These are phyloP conservation scores for Noctilio leporinus DNA, from an alignment of 2,113 vertebrate species.

Conservation along the genomic window DNA sequence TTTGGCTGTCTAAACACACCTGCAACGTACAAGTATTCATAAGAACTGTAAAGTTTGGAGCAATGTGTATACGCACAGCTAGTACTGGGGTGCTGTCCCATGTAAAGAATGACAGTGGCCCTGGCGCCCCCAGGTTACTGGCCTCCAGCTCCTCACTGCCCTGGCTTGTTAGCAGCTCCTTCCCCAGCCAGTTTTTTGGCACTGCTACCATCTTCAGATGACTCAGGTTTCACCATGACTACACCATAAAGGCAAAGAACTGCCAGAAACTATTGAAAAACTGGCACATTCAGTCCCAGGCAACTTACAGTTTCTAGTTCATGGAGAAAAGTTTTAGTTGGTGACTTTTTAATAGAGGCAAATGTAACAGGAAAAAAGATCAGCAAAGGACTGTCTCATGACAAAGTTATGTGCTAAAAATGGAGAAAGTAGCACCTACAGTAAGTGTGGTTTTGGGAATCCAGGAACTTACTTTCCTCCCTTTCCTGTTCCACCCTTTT, in stretches of 20 bases:
- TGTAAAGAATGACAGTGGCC: neutral
- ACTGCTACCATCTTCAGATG: constrained; percentile 31
- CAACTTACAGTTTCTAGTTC: constrained; percentile 15
- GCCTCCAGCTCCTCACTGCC: neutral
- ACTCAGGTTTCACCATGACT: constrained; percentile 65
- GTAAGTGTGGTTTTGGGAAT: constrained; percentile 42
- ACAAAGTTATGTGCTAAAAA: constrained; percentile 18
- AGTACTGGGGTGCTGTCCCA: neutral
- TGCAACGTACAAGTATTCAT: neutral
- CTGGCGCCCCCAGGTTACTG: neutral
- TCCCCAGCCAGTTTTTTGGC: neutral
- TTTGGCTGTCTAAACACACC: neutral
- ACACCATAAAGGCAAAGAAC: constrained; percentile 48
- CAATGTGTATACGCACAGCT: neutral
- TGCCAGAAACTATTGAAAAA: constrained; percentile 26
- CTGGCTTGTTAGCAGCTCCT: neutral
- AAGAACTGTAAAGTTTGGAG: neutral
- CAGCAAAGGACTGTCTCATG: neutral
- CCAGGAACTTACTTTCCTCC: constrained; percentile 39
- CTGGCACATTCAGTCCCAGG: constrained; percentile 6
- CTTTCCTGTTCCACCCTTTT: constrained; percentile 62
- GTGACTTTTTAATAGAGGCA: neutral
- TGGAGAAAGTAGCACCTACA: constrained; percentile 45
- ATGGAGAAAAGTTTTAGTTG: neutral
- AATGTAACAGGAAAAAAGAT: constrained; percentile 1